Percentiles rank a stretch among this genome's conserved stretches.
Conservation (phyloP, 30 jellyfish, hydroid and myxozoan genomes). For the Haliclystus octoradiatus region DNA sequence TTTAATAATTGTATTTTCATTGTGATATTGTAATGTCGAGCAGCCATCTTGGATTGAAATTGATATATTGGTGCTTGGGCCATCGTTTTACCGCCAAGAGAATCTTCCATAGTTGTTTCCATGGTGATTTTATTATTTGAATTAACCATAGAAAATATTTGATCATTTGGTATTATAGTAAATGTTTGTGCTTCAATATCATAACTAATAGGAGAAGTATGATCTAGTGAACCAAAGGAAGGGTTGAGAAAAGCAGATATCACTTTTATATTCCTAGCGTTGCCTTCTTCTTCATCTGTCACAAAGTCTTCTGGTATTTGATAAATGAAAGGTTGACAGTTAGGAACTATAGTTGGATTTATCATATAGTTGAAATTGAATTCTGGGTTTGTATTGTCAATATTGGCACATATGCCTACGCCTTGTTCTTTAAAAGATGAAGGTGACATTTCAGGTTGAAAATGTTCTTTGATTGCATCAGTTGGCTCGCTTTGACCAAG, state of each 20-base stretch:
- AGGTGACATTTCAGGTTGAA: slow-evolving; percentile 20
- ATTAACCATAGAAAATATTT: neutral
- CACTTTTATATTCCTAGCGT: slow-evolving; percentile 40
- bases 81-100: slow-evolving; percentile 17
- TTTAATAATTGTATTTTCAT: slow-evolving; percentile 14
- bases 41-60: slow-evolving; percentile 15
- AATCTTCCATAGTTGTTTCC: neutral
- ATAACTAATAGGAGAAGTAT: slow-evolving; percentile 6
- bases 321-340: slow-evolving; percentile 14
- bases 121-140: neutral
- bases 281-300: slow-evolving; percentile 56
- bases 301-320: slow-evolving; percentile 44
- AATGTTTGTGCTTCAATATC: slow-evolving; percentile 14
- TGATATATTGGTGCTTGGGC: slow-evolving; percentile 8
- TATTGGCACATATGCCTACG: neutral
- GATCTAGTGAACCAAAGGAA: slow-evolving; percentile 6
- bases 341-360: slow-evolving; percentile 1
- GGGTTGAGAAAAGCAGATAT: slow-evolving; percentile 2
- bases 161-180: slow-evolving; percentile 20
- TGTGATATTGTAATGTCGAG: slow-evolving; percentile 36
- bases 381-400: neutral
- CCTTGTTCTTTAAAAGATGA: slow-evolving; percentile 45
- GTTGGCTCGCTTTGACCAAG: neutral
- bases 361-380: slow-evolving; percentile 4
- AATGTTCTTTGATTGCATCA: slow-evolving; percentile 4